These are phyloP conservation scores for Nasonovia ribisnigri DNA, from an alignment of 2,888 invertebrate species.

Conservation along the genomic window DNA sequence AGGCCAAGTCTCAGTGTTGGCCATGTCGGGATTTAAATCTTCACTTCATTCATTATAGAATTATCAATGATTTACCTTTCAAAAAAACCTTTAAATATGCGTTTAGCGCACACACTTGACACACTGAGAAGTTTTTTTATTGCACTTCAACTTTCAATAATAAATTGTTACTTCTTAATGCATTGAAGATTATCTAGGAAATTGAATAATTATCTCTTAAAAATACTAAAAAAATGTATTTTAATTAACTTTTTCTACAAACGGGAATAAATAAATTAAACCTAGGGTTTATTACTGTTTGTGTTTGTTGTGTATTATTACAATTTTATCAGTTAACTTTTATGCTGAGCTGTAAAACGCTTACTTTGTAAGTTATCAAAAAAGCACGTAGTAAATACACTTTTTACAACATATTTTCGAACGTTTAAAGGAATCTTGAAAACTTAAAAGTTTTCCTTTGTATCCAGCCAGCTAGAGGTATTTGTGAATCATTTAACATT, in stretches of 20 bases:
- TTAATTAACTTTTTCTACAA: background rate
- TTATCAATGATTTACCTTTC: background rate
- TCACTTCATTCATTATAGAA: background rate
- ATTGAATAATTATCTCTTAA: background rate
- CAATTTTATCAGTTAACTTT: background rate
- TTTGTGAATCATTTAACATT: background rate
- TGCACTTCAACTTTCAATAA: background rate
- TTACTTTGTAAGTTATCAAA: background rate
- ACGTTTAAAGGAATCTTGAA: background rate
- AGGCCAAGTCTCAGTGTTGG: background rate
- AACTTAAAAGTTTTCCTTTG: background rate
- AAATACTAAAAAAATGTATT: background rate
- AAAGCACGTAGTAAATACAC: background rate
- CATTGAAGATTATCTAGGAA: background rate
- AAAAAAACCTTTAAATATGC: background rate
- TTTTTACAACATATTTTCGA: background rate
- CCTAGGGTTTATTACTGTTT: background rate
- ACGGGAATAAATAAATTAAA: background rate
- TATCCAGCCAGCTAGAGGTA: background rate
- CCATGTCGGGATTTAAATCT: background rate
- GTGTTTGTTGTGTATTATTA: background rate
- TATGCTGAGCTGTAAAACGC: background rate
- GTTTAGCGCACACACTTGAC: background rate
- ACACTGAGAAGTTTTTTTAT: background rate
- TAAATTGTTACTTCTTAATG: background rate